Evolutionary conservation across 2,113 vertebrate genomes (phyloP).

Genomic region (Oriolus oriolus): DNA sequence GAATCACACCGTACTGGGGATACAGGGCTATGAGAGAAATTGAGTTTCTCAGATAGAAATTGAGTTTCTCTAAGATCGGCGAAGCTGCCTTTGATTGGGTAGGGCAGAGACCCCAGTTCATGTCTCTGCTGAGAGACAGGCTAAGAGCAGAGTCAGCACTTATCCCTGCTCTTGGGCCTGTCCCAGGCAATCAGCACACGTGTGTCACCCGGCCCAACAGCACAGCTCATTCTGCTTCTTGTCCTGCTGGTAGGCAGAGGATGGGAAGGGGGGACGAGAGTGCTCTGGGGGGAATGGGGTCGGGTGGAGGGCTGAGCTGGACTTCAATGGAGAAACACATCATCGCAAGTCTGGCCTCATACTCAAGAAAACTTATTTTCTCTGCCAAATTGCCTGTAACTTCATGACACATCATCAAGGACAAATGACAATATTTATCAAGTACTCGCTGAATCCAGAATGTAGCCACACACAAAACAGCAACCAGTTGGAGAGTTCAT

Average conservation of each 20-base stretch:
- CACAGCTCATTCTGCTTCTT: not conserved
- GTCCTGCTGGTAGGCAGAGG: not conserved
- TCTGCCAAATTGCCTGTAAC: slow-evolving; percentile 2
- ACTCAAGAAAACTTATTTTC: not conserved
- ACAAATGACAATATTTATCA: slow-evolving; percentile 22
- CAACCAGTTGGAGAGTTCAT: not conserved
- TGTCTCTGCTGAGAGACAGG: not conserved
- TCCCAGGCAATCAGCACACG: not conserved
- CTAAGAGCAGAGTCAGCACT: not conserved
- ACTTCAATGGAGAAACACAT: not conserved
- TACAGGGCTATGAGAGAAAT: not conserved
- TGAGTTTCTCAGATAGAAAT: slow-evolving; percentile 16
- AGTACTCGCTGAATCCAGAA: not conserved
- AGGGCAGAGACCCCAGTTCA: not conserved
- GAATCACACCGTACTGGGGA: not conserved
- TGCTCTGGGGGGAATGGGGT: not conserved
- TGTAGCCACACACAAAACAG: not conserved
- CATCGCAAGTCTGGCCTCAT: not conserved
- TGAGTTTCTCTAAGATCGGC: not conserved
- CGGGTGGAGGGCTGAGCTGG: not conserved
- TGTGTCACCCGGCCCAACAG: rapidly evolving
- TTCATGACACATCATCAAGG: not conserved
- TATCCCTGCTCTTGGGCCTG: not conserved
- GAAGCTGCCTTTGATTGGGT: not conserved
- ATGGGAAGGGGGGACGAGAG: not conserved